Evolutionary conservation across 1,140 invertebrate genomes (phyloP).

Genomic region (Drosophila melanica): DNA sequence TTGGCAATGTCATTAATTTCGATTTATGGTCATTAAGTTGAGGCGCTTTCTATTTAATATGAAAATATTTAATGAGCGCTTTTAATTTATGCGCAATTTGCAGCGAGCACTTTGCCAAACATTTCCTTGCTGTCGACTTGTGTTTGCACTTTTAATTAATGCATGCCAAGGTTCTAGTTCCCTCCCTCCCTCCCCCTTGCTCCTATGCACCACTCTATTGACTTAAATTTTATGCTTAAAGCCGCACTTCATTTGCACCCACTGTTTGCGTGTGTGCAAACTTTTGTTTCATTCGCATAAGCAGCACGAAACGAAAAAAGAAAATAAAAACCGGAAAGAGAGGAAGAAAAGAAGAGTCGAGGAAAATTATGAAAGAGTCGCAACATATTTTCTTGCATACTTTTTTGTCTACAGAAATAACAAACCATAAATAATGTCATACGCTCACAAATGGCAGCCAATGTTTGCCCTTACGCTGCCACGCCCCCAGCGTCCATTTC

Average conservation of each 20-base stretch:
- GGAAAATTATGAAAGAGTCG: slow-evolving; percentile 79
- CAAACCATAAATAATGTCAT: slow-evolving; percentile 83
- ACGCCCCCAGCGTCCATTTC: slow-evolving; percentile 53
- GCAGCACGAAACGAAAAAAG: slow-evolving; percentile 13
- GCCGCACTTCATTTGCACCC: slow-evolving; percentile 29
- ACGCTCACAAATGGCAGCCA: slow-evolving; percentile 79
- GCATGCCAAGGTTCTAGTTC: slow-evolving; percentile 26
- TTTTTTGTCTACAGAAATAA: slow-evolving; percentile 72
- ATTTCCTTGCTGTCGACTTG: slow-evolving; percentile 56
- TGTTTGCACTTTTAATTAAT: slow-evolving; percentile 68
- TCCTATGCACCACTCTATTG: slow-evolving; percentile 12
- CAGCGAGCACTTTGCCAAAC: slow-evolving; percentile 16
- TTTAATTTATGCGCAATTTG: slow-evolving; percentile 72
- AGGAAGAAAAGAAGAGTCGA: slow-evolving; percentile 4
- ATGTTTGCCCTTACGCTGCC: slow-evolving; percentile 57
- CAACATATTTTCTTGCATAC: slow-evolving; percentile 80
- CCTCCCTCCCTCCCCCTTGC: background rate
- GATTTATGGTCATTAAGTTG: slow-evolving; percentile 80
- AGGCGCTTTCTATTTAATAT: slow-evolving; percentile 60
- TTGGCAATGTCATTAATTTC: slow-evolving; percentile 75
- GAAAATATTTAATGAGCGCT: slow-evolving; percentile 68
- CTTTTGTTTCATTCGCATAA: slow-evolving; percentile 51
- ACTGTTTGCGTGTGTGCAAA: slow-evolving; percentile 11
- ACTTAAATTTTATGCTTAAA: slow-evolving; percentile 72
- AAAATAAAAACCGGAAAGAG: slow-evolving; percentile 16